Base-by-base conservation (phyloP, 2,888 invertebrate species). In the Euproctis similis region DNA sequence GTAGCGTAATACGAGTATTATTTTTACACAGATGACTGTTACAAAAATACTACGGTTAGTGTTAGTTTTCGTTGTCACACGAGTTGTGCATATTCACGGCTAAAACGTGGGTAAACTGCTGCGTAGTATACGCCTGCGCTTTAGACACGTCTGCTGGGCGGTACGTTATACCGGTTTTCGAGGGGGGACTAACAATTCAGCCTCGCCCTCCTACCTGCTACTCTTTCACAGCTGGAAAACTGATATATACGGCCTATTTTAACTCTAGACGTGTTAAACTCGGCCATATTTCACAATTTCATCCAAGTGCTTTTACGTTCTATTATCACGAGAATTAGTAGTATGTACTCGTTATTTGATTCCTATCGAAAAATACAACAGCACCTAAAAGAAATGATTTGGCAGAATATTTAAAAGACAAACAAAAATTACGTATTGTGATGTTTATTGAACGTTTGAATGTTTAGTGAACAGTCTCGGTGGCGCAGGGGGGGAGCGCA, bases 81-180 rank as follows among this genome's bases (percentile, higher is more conserved):
- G 42, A 51, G 51, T 50, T 46, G 58, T 48, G 55, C 42, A 55
- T 46, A 53, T 50, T 48, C 75, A 80, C 80, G 80, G 76, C 78
- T 74, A 61, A 60, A 72, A 58, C 76, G 6, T 14, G 14, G 4
- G 4, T 14, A n/a, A n/a, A 81, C 72, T 80, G 67, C 65, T 71
- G 48, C 40, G 58, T 66, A 63, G 62, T 61, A 64, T 69, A 71
- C 74, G 78, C 81, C 66, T 75, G 82, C 81, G 82, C 60, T 33
- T 37, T 60, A 41, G n/a, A n/a, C 45, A 36, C 28, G 41, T 31
- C 39, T 31, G 39, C 28, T 35, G 39, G 30, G 39, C 30, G 39
- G 33, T 9, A 30, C 33, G 38, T 27, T 29, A 31, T 34, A 42
- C 35, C 28, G 26, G 44, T 8, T 3, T 40, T n/a, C n/a, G n/a